phyloP scores from a whole-genome alignment of 2,113 vertebrate genomes.

The Leucosticte australis region DNA sequence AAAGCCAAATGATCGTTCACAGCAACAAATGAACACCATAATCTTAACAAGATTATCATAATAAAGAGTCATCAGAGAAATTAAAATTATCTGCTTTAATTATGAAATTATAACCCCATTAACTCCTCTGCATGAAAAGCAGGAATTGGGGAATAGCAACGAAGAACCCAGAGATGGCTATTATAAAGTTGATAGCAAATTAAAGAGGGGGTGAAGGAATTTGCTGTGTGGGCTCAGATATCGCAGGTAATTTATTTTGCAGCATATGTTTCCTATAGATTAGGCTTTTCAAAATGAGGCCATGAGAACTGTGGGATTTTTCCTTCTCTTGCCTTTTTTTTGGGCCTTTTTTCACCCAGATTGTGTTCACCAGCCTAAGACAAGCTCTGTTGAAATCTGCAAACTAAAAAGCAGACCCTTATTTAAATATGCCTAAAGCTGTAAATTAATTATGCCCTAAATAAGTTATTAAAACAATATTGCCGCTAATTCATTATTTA shows the following conservation, averaged over 20 bases:
- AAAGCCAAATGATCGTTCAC: conserved; percentile 61
- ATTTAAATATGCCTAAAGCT: conserved; percentile 70
- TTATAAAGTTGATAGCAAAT: conserved; percentile 57
- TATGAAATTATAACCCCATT: conserved; percentile 80
- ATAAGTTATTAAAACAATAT: conserved; percentile 78
- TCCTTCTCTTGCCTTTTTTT: not conserved
- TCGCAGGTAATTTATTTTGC: conserved; percentile 58
- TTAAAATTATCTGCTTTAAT: conserved; percentile 80
- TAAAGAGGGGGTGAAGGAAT: not conserved
- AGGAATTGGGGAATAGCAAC: conserved; percentile 67
- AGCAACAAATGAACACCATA: conserved; percentile 69
- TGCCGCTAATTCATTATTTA: conserved; percentile 84
- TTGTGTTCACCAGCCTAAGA: not conserved
- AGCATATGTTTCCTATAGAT: conserved; percentile 24
- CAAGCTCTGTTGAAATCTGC: conserved; percentile 5
- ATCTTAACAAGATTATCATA: conserved; percentile 79
- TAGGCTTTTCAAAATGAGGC: conserved; percentile 13
- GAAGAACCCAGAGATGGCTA: conserved; percentile 53
- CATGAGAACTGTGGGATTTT: not conserved
- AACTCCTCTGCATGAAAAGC: conserved; percentile 69
- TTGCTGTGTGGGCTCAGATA: conserved; percentile 1
- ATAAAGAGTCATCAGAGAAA: conserved; percentile 77
- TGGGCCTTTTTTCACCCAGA: not conserved
- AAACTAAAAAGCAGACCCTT: conserved; percentile 54
- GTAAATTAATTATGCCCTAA: conserved; percentile 81